phyloP scores from a whole-genome alignment of 92 coral and sea anemone species.

The Porites evermanni region DNA sequence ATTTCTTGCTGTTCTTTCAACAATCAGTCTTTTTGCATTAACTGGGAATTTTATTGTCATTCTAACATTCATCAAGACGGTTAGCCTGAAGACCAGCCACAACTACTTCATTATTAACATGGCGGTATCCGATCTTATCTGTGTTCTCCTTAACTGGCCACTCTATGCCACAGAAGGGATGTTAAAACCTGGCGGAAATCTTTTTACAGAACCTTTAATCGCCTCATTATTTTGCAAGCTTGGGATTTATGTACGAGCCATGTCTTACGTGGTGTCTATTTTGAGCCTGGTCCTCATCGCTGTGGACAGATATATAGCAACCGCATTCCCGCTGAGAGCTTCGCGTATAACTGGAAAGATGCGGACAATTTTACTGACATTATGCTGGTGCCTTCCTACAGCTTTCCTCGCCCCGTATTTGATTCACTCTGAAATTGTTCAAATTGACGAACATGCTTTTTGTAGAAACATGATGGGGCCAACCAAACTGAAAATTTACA shows the following conservation, averaged over 20 bases:
- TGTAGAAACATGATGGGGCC: constrained; percentile 8
- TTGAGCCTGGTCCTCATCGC: constrained; percentile 22
- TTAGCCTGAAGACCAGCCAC: not conserved
- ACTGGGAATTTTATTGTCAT: constrained; percentile 11
- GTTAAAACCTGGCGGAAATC: constrained; percentile 5
- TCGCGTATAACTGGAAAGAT: not conserved
- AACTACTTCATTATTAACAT: constrained; percentile 32
- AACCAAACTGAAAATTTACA: not conserved
- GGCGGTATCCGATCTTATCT: constrained; percentile 16
- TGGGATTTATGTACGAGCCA: constrained; percentile 3
- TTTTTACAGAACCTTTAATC: not conserved
- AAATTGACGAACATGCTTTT: not conserved
- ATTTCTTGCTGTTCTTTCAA: not conserved
- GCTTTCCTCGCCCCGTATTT: not conserved
- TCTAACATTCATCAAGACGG: not conserved
- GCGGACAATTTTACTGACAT: not conserved
- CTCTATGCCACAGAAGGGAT: constrained; percentile 17
- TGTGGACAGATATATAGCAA: constrained; percentile 22
- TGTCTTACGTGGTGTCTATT: constrained; percentile 21
- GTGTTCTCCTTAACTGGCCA: constrained; percentile 6
- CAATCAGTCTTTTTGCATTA: not conserved
- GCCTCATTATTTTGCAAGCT: constrained; percentile 9
- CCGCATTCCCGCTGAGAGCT: constrained; percentile 5
- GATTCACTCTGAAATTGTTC: not conserved
- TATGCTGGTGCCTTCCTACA: not conserved